Evolutionary conservation across 2,888 invertebrate species (phyloP), one percentile per base, ranked within the genome.

Genomic region (Harpagoxenus sublaevis): DNA sequence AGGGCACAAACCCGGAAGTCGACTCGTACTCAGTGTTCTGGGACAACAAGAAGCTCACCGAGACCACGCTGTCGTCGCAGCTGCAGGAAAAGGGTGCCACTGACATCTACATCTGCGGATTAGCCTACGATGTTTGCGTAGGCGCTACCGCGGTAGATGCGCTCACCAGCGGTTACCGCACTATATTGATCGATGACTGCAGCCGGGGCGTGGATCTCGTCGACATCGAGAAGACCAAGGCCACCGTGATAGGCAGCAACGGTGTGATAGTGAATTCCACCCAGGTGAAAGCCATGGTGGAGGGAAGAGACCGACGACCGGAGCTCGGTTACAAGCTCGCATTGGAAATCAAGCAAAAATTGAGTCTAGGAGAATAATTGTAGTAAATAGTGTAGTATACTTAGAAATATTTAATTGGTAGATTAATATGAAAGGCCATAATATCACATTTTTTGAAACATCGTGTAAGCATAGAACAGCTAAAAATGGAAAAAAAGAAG

Each of bases 1-100:
- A 98, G 95, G 99, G 99, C 60, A 98, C 98, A 1, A 98, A 99
- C 95, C 97, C 99, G 0, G 98, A 99, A 90, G 98, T 99, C 83
- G 99, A 99, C 95, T 99, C 99, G 1, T 99, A 99, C 95, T 99
- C 99, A 0, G 99, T 99, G 66, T 99, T 99, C 96, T 99, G 98
- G 98, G 99, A 99, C 95, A 99, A 99, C 95, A 98, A 98, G 95
- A 98, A 98, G 95, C 95, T 98, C 86, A 97, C 98, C 1, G 97
- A 98, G 94, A 99, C 99, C 6, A 97, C 97, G 15, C 96, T 99
- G 65, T 97, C 97, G 93, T 96, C 97, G 10, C 97, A 98, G 94
- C 96, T 99, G 84, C 97, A 97, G 85, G 95, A 97, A 95, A 97
- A 97, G 92, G 97, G 97, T 83, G 97, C 98, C 73, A 98, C 98